Conservation (phyloP, 1,140 invertebrate species). For the Cyclina sinensis region DNA sequence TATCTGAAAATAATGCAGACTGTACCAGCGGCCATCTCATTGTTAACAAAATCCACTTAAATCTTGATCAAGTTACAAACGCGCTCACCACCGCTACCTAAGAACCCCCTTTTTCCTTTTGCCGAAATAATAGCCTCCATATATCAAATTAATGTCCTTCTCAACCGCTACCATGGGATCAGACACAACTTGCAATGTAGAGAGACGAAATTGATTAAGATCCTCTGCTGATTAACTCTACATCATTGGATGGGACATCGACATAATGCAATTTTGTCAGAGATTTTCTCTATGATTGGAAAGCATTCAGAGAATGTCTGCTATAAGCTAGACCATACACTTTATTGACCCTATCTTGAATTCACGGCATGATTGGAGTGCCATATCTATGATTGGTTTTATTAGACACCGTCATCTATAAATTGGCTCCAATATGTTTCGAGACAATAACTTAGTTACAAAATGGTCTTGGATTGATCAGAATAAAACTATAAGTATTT, state of each 20-base stretch:
- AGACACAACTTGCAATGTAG: background rate
- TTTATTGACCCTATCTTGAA: constrained; percentile 35
- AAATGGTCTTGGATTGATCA: background rate
- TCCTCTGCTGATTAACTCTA: constrained; percentile 53
- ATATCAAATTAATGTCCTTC: constrained; percentile 59
- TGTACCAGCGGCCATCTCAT: background rate
- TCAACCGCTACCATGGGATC: constrained; percentile 41
- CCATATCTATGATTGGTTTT: constrained; percentile 46
- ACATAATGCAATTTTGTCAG: constrained; percentile 53
- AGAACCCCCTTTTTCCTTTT: constrained; percentile 5
- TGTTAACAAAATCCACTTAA: constrained; percentile 29
- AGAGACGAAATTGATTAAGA: constrained; percentile 49
- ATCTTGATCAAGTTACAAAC: constrained; percentile 48
- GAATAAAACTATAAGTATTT: constrained; percentile 23
- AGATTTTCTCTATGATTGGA: constrained; percentile 53
- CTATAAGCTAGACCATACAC: background rate
- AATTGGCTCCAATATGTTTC: constrained; percentile 38
- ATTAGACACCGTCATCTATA: constrained; percentile 15
- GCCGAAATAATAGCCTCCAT: constrained; percentile 36
- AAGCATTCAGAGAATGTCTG: constrained; percentile 38
- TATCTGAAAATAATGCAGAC: constrained; percentile 19
- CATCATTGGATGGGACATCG: constrained; percentile 29
- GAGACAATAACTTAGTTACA: constrained; percentile 1
- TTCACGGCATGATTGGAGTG: constrained; percentile 3
- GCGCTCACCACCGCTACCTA: constrained; percentile 13